Conservation (phyloP, 2,888 invertebrate species). For the Busseola fusca region DNA sequence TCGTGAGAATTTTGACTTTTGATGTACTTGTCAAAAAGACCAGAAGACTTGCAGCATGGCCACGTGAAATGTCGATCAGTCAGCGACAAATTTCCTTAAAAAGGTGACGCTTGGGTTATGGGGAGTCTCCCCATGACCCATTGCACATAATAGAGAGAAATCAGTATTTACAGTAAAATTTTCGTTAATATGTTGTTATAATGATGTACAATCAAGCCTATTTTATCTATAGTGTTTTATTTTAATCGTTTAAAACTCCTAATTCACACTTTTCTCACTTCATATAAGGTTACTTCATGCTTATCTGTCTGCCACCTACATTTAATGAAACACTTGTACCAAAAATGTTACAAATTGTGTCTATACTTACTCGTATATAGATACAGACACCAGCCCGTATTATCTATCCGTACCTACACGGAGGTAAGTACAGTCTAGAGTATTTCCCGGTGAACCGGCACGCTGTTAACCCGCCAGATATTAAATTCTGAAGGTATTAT, state of each 20-base stretch:
- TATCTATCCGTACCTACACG: too few species aligned
- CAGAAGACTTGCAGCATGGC: too few species aligned
- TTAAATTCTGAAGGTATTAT: slow-evolving; percentile 62
- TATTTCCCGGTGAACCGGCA: slow-evolving; percentile 46
- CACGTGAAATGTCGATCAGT: background rate
- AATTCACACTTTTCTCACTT: background rate
- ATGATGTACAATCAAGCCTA: background rate
- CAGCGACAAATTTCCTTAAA: background rate
- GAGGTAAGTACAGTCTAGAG: slow-evolving; percentile 15
- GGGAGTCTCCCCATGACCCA: background rate
- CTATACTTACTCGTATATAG: background rate
- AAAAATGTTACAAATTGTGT: slow-evolving; percentile 18
- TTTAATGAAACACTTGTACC: background rate
- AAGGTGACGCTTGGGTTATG: background rate
- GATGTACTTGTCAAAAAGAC: background rate
- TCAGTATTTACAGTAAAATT: background rate
- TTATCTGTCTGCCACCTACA: background rate
- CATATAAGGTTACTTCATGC: background rate
- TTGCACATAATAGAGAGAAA: too few species aligned
- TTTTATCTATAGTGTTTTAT: background rate
- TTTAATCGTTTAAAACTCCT: background rate
- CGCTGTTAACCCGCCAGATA: slow-evolving; percentile 48
- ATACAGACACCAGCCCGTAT: too few species aligned
- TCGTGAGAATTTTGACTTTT: slow-evolving; percentile 2
- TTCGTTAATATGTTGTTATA: background rate